Base-by-base conservation (phyloP, 2,888 invertebrate species). In the Epirrita christyi region DNA sequence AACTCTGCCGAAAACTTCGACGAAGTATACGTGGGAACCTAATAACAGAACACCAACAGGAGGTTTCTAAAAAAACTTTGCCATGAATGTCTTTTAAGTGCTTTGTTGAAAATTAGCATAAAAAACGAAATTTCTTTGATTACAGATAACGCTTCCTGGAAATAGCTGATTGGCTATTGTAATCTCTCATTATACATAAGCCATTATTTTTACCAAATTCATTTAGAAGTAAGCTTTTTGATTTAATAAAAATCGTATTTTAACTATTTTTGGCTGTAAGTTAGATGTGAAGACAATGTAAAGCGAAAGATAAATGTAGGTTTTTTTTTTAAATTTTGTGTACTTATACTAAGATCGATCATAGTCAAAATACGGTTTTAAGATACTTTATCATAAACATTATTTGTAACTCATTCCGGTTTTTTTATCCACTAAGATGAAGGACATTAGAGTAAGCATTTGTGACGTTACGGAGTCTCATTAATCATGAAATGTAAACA, bases 171-270 rank as follows among this genome's bases (percentile, higher is more conserved):
- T 37, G 28, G 49, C 38, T 69, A 72, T 71, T 68, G 78, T 81
- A 85, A 88, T 88, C 84, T 88, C 84, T 61, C 67, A 67, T 64
- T 66, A 64, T 79, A 76, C 71, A 73, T 87, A 86, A 87, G 85
- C 70, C 71, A 81, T 78, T 67, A 78, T 81, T 83, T 75, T 68
- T 83, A 86, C 88, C 86, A 88, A 87, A 86, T 80, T 71, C 68
- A 61, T 71, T 68, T 81, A 84, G 72, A 55, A 45, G 49, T 80
- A 80, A 81, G 76, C 69, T 73, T 75, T 64, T 68, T 66, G 63
- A 69, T 64, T 48, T 55, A 60, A 6, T 53, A 43, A 66, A 68
- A 73, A 68, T 70, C 64, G 63, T 79, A 74, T 80, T 84, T 81
- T 78, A 80, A 80, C 80, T 80, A 76, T 77, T 71, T 21, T 42